These are phyloP conservation scores for Neodiprion virginianus DNA, from an alignment of 1,140 invertebrate species.

Conservation along the genomic window DNA sequence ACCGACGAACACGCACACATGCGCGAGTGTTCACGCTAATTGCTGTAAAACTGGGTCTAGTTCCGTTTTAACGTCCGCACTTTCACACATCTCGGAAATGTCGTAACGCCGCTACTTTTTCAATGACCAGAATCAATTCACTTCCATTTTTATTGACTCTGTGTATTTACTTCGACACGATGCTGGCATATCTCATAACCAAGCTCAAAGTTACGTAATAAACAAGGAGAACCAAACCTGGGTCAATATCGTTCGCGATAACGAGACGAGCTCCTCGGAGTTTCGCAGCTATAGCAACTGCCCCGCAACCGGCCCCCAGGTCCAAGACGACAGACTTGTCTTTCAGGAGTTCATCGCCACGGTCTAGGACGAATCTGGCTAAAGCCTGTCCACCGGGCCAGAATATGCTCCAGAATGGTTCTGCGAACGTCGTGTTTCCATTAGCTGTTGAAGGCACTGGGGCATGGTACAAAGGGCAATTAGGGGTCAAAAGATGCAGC, in stretches of 20 bases:
- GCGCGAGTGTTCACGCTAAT: too few species aligned
- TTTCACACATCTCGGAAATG: too few species aligned
- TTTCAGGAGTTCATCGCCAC: conserved; percentile 23
- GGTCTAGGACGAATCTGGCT: conserved; percentile 55
- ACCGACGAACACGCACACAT: too few species aligned
- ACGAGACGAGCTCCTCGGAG: conserved; percentile 45
- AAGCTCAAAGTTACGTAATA: too few species aligned
- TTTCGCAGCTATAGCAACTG: conserved; percentile 54
- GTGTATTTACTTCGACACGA: too few species aligned
- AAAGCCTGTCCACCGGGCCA: conserved; percentile 68
- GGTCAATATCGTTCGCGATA: conserved; percentile 63
- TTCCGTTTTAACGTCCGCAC: too few species aligned
- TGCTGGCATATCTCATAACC: too few species aligned
- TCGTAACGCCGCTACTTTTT: too few species aligned
- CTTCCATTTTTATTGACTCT: too few species aligned
- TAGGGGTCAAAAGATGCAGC: conserved; percentile 62
- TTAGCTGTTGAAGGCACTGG: conserved; percentile 45
- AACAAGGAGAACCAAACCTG: conserved; percentile 33
- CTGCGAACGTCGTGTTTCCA: conserved; percentile 30
- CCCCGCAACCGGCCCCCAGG: conserved; percentile 57
- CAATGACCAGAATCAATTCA: too few species aligned
- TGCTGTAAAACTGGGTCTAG: too few species aligned
- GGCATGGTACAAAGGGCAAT: conserved; percentile 60
- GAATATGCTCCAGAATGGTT: conserved; percentile 68
- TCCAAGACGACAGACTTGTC: conserved; percentile 45